Evolutionary conservation across 2,113 vertebrate genomes (phyloP).

Genomic region (Amazona guildingii): DNA sequence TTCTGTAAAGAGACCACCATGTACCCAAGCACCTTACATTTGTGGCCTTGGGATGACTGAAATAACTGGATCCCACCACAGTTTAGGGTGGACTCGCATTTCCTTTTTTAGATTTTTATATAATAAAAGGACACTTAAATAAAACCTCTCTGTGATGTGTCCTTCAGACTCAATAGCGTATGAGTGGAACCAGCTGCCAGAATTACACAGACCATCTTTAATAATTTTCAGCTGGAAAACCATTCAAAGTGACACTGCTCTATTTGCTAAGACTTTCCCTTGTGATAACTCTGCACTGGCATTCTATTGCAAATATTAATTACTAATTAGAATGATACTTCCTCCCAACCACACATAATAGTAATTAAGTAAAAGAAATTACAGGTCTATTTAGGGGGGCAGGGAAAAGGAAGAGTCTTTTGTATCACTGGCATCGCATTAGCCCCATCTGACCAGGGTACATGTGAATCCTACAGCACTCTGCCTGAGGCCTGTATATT

Average conservation of each 20-base stretch:
- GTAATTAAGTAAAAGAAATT: slow-evolving; percentile 33
- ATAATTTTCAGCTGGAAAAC: neutral
- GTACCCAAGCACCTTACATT: neutral
- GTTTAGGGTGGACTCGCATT: neutral
- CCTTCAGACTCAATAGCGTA: neutral
- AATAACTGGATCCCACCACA: neutral
- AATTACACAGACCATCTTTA: neutral
- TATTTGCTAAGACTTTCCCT: neutral
- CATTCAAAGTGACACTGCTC: neutral
- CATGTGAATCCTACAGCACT: neutral
- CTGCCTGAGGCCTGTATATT: neutral
- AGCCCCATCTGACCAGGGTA: neutral
- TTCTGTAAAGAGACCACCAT: neutral
- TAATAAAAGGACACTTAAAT: neutral
- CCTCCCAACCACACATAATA: neutral
- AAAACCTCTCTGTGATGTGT: neutral
- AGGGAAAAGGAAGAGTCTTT: neutral
- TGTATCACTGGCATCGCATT: neutral
- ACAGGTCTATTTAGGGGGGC: neutral
- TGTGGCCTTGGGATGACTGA: neutral
- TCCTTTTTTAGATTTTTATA: neutral
- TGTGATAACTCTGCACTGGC: neutral
- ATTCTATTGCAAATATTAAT: slow-evolving; percentile 8
- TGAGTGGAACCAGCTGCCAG: neutral
- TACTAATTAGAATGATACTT: slow-evolving; percentile 1